These are phyloP conservation scores for Drosophila bocki DNA, from an alignment of 1,140 invertebrate genomes.

Conservation along the genomic window DNA sequence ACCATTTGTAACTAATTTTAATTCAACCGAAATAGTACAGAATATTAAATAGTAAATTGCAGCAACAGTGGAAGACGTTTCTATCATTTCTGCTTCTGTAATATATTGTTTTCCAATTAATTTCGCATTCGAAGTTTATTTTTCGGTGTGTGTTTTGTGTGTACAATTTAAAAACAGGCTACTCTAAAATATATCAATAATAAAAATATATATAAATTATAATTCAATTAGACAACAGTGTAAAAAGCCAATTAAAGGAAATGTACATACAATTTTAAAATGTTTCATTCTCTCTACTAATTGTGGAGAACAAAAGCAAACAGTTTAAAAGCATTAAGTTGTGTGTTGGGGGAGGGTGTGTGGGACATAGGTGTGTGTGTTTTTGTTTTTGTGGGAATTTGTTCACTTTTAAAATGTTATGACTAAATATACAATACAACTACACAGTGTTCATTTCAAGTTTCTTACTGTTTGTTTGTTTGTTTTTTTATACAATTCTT, in stretches of 20 bases:
- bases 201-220: conserved; percentile 70
- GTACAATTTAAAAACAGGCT: conserved; percentile 61
- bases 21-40: conserved; percentile 45
- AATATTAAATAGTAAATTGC: conserved; percentile 76
- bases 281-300: conserved; percentile 29
- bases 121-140: conserved; percentile 47
- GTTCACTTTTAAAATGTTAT: conserved; percentile 65
- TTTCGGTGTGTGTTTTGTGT: conserved; percentile 29
- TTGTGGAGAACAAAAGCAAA: conserved; percentile 49
- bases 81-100: conserved; percentile 39
- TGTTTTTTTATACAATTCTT: conserved; percentile 68
- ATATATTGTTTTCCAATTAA: conserved; percentile 37
- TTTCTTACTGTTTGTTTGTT: conserved; percentile 36
- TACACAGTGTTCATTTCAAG: conserved; percentile 65
- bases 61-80: conserved; percentile 84
- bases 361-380: conserved; percentile 22
- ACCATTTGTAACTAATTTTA: conserved; percentile 40
- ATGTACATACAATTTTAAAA: conserved; percentile 80
- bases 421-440: conserved; percentile 78
- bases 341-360: conserved; percentile 16
- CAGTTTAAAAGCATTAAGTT: conserved; percentile 76
- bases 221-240: conserved; percentile 78
- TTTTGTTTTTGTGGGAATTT: conserved; percentile 30
- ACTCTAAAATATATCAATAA: conserved; percentile 36
- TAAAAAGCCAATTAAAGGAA: conserved; percentile 73